Percentiles rank a stretch among this genome's conserved stretches.
phyloP scores from a whole-genome alignment of 2,888 invertebrate species.

The Leptinotarsa peninsularis region DNA sequence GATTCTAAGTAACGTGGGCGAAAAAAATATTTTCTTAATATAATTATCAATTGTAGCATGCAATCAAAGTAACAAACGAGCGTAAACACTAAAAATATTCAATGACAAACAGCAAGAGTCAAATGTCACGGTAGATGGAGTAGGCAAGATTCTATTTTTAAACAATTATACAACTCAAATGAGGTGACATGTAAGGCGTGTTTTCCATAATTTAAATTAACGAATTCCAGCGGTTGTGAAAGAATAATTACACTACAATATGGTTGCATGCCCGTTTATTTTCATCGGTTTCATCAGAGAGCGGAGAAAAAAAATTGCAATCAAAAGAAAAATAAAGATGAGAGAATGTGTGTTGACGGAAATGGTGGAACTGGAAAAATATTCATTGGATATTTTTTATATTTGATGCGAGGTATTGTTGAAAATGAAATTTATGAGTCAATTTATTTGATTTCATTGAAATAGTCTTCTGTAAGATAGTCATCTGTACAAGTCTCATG shows the following conservation, averaged over 20 bases:
- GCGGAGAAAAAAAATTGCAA: not conserved
- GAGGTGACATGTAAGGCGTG: constrained; percentile 8
- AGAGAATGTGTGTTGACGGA: not conserved
- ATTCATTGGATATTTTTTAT: not conserved
- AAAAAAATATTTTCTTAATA: not conserved
- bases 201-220: not conserved
- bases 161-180: constrained; percentile 32
- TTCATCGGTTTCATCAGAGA: constrained; percentile 3
- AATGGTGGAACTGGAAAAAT: not conserved
- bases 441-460: no score
- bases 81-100: constrained; percentile 46
- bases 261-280: constrained; percentile 1
- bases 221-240: not conserved
- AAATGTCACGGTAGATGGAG: constrained; percentile 51
- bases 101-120: constrained; percentile 40
- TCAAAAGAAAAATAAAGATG: not conserved
- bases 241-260: not conserved
- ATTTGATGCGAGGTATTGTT: not conserved
- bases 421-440: no score
- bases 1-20: not conserved
- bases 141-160: constrained; percentile 51
- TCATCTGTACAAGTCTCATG: no score
- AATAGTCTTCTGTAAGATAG: no score
- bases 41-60: not conserved
- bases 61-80: constrained; percentile 1